A percentile compares a stretch with the other conserved stretches of the same genome.
Conservation (phyloP, 2,888 invertebrate species). For the Lasioglossum villosulum region DNA sequence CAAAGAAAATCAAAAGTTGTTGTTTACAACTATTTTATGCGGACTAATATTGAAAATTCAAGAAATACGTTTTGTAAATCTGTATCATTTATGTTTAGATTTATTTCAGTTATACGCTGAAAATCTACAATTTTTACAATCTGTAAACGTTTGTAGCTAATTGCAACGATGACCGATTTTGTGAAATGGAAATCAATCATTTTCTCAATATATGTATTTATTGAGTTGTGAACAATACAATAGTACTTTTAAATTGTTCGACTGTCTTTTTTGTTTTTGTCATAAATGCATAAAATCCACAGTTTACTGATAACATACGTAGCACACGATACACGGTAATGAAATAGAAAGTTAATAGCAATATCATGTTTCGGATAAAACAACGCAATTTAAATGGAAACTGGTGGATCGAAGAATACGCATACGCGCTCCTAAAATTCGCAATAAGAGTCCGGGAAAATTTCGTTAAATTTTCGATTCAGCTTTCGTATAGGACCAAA, state of each 20-base stretch:
- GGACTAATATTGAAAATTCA: too few relatives aligned
- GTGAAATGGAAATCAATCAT: too few relatives aligned
- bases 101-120: too few relatives aligned
- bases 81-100: too few relatives aligned
- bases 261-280: neutral
- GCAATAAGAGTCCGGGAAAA: neutral
- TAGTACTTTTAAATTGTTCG: neutral
- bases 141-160: too few relatives aligned
- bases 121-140: too few relatives aligned
- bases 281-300: neutral
- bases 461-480: slow-evolving; percentile 7
- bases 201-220: neutral
- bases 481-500: neutral
- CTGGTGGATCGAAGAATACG: neutral
- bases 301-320: neutral
- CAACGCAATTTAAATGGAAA: neutral
- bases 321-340: neutral
- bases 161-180: too few relatives aligned
- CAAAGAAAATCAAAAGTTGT: too few relatives aligned
- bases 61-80: too few relatives aligned
- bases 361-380: neutral
- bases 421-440: neutral
- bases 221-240: neutral
- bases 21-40: too few relatives aligned
- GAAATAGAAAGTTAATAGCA: neutral